phyloP scores from a whole-genome alignment of 2,113 vertebrate species.

The Motacilla tschutschensis region DNA sequence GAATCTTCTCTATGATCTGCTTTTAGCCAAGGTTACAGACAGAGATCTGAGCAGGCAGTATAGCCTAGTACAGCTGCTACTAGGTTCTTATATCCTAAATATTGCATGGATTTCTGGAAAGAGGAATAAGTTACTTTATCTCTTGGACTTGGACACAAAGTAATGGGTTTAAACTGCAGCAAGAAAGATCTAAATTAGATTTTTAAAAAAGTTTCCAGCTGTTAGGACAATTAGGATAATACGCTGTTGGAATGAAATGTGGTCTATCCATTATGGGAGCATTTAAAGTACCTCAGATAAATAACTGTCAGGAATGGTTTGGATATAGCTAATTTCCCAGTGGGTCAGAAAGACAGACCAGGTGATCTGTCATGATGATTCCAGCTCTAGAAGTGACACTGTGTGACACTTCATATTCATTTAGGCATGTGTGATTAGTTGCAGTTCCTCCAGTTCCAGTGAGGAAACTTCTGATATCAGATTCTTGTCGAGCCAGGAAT shows the following conservation, averaged over 20 bases:
- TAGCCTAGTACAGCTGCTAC: neutral
- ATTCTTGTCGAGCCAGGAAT: neutral
- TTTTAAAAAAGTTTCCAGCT: neutral
- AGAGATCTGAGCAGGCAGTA: neutral
- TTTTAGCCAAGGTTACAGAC: neutral
- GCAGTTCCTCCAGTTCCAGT: neutral
- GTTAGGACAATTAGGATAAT: constrained; percentile 1
- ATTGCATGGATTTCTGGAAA: neutral
- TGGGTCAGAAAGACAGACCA: constrained; percentile 16
- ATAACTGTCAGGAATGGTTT: constrained; percentile 21
- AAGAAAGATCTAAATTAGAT: neutral
- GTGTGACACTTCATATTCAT: constrained; percentile 26
- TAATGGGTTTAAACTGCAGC: neutral
- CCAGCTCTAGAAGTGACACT: neutral
- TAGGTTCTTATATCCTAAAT: neutral
- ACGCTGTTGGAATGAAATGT: neutral
- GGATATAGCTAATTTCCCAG: constrained; percentile 16
- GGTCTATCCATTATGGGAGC: neutral
- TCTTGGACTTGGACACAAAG: neutral
- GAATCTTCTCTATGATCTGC: neutral
- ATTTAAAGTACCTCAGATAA: constrained; percentile 20
- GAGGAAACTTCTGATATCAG: neutral
- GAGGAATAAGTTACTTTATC: neutral
- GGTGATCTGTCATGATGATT: constrained; percentile 29
- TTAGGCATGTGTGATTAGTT: neutral